A percentile compares a stretch with the other conserved stretches of the same genome.
phyloP scores from a whole-genome alignment of 2,797 vertebrate species.

The Helicolenus hilgendorfi region DNA sequence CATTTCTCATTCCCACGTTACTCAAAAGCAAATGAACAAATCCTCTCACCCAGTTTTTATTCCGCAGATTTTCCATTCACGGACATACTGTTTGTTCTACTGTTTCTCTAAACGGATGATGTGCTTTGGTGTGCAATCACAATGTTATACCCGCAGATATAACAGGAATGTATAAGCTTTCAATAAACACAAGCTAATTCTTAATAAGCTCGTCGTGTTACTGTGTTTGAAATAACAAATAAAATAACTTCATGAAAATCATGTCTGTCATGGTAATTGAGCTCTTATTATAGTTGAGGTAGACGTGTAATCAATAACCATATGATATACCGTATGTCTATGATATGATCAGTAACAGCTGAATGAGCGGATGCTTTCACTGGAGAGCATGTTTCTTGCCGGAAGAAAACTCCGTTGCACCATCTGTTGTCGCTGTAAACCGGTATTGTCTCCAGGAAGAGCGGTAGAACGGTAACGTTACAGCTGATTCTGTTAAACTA shows the following conservation, averaged over 20 bases:
- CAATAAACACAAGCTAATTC: neutral
- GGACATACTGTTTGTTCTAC: neutral
- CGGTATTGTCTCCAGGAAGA: no score
- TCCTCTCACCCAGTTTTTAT: neutral
- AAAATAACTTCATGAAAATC: neutral
- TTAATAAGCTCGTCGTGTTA: neutral
- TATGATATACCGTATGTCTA: no score
- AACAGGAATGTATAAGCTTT: neutral
- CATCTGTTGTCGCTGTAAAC: neutral
- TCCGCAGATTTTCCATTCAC: neutral
- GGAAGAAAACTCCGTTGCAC: slow-evolving; percentile 23
- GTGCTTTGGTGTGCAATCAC: neutral
- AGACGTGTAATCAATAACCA: no score
- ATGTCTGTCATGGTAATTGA: no score
- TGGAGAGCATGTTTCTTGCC: slow-evolving; percentile 5
- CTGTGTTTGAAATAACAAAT: neutral
- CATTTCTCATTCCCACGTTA: neutral
- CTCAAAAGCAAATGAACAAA: slow-evolving; percentile 26
- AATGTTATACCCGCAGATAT: neutral
- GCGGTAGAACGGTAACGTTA: neutral
- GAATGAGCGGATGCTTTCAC: neutral
- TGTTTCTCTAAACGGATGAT: neutral
- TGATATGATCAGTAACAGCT: no score
- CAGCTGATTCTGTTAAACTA: neutral
- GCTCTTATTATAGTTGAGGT: no score